Base-by-base conservation (phyloP, 2,113 vertebrate species). In the Cranoglanis bouderius region DNA sequence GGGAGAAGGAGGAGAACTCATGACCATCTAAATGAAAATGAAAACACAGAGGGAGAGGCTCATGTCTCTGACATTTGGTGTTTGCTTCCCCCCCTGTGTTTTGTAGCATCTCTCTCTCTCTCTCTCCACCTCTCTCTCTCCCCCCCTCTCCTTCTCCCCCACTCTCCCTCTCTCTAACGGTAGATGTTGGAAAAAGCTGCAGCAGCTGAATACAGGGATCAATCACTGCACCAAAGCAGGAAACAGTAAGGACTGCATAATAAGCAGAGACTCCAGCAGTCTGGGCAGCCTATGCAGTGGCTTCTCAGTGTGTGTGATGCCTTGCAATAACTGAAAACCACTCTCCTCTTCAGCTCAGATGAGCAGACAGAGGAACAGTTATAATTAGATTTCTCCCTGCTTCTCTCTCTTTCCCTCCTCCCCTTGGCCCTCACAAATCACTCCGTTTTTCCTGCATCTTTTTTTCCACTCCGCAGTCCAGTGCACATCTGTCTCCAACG, bases 381-480 rank as follows among this genome's bases (percentile, higher is more conserved):
- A 85, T 67, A 80, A 85, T 89, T 89, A 55, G 74, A 80, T 55
- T 55, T 55, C 83, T 85, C 74, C 26, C 65, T 59, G 51, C 26
- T 81, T 32, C 57, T 77, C 87, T 51, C 59, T 72, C n/a, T 70
- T 35, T 70, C 83, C 32, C 82, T 85, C 83, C 72, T 88, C 88
- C 59, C 55, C 8, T n/a, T 84, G 57, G 88, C 82, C 32, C 82
- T 85, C 82, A 26, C 80, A 84, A 84, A 88, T 83, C 82, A 38
- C 29, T 78, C 55, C 12, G 43, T 88, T 78, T 85, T 84, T 21
- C 72, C 87, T 84, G 70, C 87, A 19, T 84, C 87, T 88, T 77
- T 59, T 78, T 84, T 85, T 88, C 82, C 82, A 65, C 13, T 53
- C 43, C 21, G 55, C 83, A 80, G 83, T 89, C 88, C 88, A 85